Evolutionary conservation across 2,113 vertebrate genomes (phyloP).

Genomic region (Siniperca chuatsi): DNA sequence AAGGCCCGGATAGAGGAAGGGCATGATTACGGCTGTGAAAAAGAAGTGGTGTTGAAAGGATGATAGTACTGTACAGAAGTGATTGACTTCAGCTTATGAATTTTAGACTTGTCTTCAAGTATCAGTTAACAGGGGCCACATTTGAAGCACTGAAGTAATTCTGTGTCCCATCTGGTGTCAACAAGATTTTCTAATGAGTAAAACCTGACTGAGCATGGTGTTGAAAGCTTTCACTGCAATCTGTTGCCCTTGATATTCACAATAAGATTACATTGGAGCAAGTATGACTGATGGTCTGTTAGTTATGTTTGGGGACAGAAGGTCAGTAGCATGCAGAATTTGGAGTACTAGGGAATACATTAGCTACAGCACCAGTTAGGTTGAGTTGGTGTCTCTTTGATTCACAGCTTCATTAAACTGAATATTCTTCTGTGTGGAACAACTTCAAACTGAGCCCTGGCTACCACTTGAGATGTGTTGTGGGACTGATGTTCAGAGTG

Average conservation of each 20-base stretch:
- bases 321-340: background rate
- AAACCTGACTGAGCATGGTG: conserved; percentile 52
- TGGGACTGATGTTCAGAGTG: conserved; percentile 23
- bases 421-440: conserved; percentile 17
- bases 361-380: background rate
- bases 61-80: conserved; percentile 7
- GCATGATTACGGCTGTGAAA: conserved; percentile 8
- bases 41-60: background rate
- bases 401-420: conserved; percentile 57
- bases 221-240: conserved; percentile 38
- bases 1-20: conserved; percentile 29
- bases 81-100: conserved; percentile 32
- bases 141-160: conserved; percentile 36
- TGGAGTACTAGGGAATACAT: conserved; percentile 35
- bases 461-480: background rate
- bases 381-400: conserved; percentile 42
- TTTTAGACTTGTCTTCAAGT: conserved; percentile 25
- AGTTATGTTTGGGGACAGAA: background rate
- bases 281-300: conserved; percentile 11
- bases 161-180: conserved; percentile 56
- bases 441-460: conserved; percentile 25
- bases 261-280: background rate
- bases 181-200: conserved; percentile 48
- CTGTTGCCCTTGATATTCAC: conserved; percentile 45
- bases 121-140: conserved; percentile 30